Conservation (phyloP, 2,797 vertebrate genomes). For the Orientallactaga sibirica region DNA sequence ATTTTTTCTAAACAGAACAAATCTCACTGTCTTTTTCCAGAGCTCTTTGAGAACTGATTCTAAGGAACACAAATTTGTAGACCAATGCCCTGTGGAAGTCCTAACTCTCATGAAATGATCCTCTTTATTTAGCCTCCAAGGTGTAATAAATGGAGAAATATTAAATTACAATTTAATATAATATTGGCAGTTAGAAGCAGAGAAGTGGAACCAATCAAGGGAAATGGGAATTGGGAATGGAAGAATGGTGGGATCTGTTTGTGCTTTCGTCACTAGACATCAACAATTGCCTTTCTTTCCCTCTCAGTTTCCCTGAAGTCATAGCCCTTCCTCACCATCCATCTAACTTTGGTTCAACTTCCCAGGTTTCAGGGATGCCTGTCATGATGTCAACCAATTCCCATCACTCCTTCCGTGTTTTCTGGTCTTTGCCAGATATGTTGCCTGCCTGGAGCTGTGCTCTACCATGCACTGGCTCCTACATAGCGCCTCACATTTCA, state of each 20-base stretch:
- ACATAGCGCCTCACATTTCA: not conserved
- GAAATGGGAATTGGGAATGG: not conserved
- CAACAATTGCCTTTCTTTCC: not conserved
- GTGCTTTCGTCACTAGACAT: not conserved
- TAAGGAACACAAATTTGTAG: not conserved
- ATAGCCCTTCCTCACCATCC: not conserved
- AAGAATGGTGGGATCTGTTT: not conserved
- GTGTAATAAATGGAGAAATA: not conserved
- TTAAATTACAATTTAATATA: not conserved
- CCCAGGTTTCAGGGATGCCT: not conserved
- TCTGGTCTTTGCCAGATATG: not conserved
- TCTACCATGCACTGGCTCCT: not conserved
- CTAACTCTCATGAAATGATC: not conserved
- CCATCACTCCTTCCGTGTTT: not conserved
- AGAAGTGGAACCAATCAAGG: not conserved
- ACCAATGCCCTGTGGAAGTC: not conserved
- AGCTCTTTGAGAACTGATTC: not conserved
- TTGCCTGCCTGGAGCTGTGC: not conserved
- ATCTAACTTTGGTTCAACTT: not conserved
- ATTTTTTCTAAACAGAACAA: not conserved
- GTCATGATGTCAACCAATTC: not conserved
- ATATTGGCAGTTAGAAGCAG: not conserved
- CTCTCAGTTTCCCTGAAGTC: conserved; percentile 1
- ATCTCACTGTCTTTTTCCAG: not conserved
- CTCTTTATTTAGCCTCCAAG: not conserved